Evolutionary conservation across 2,888 invertebrate genomes (phyloP).

Genomic region (Dendrolimus houi): DNA sequence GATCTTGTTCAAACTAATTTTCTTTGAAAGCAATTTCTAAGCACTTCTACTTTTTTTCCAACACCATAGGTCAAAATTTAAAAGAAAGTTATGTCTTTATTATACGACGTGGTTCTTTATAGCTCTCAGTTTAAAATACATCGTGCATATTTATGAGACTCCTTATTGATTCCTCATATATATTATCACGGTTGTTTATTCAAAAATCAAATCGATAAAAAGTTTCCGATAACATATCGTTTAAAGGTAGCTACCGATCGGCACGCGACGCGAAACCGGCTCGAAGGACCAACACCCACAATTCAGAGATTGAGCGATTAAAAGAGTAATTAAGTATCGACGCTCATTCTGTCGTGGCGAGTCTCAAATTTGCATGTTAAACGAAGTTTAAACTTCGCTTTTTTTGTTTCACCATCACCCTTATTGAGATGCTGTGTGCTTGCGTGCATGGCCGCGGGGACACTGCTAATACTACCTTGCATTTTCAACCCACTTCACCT

Average conservation of each 20-base stretch:
- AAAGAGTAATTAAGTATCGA: conserved; percentile 74
- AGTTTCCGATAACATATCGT: conserved; percentile 10
- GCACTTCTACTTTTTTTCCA: no score
- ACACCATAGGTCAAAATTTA: no score
- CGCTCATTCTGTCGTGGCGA: conserved; percentile 70
- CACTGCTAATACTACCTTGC: conserved; percentile 17
- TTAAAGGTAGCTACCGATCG: conserved; percentile 22
- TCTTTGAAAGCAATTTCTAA: no score
- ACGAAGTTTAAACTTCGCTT: conserved; percentile 63
- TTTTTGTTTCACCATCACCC: conserved; percentile 60
- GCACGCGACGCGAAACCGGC: conserved; percentile 12
- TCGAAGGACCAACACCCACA: conserved; percentile 40
- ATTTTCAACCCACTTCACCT: conserved; percentile 7
- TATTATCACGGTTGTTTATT: background rate
- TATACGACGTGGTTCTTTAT: no score
- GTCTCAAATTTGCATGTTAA: conserved; percentile 77
- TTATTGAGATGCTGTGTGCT: conserved; percentile 61
- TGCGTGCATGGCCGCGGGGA: conserved; percentile 57
- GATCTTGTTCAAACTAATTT: no score
- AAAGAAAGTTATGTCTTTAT: no score
- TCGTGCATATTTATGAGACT: no score
- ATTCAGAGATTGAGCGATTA: conserved; percentile 69
- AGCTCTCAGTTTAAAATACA: no score
- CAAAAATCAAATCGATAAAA: background rate
- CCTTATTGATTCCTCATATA: no score